phyloP scores from a whole-genome alignment of 2,888 invertebrate genomes.

The Stenchaetothrips biformis region DNA sequence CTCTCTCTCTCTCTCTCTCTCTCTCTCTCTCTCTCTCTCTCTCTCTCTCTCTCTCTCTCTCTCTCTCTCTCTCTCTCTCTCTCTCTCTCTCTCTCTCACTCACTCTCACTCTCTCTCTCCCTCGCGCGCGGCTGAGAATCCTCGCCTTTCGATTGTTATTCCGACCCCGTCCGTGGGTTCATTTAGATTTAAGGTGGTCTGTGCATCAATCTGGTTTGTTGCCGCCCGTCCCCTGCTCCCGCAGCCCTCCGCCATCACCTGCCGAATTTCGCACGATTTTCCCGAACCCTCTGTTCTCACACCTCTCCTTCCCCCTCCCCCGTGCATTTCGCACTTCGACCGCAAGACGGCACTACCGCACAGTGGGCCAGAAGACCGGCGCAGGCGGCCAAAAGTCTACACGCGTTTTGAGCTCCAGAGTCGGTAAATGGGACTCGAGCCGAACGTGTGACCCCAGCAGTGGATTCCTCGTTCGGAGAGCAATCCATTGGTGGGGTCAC shows the following conservation, averaged over 20 bases:
- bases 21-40: not conserved
- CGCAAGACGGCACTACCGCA: not conserved
- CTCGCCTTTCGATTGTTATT: not conserved
- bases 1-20: not conserved
- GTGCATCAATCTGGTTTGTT: slow-evolving; percentile 23
- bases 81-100: not conserved
- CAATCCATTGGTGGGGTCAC: too few species aligned
- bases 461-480: too few species aligned
- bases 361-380: too few species aligned
- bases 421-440: too few species aligned
- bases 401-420: too few species aligned
- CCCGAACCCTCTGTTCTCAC: not conserved
- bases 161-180: not conserved
- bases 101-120: not conserved
- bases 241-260: not conserved
- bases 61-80: not conserved
- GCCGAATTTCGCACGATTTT: slow-evolving; percentile 15
- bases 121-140: not conserved
- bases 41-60: not conserved
- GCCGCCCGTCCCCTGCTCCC: not conserved
- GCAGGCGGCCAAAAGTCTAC: too few species aligned
- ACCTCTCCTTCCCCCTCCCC: not conserved
- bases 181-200: slow-evolving; percentile 21
- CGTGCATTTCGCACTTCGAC: not conserved
- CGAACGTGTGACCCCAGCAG: too few species aligned